These are phyloP conservation scores for Agrotis clavis DNA, from an alignment of 2,888 invertebrate species.

Conservation along the genomic window DNA sequence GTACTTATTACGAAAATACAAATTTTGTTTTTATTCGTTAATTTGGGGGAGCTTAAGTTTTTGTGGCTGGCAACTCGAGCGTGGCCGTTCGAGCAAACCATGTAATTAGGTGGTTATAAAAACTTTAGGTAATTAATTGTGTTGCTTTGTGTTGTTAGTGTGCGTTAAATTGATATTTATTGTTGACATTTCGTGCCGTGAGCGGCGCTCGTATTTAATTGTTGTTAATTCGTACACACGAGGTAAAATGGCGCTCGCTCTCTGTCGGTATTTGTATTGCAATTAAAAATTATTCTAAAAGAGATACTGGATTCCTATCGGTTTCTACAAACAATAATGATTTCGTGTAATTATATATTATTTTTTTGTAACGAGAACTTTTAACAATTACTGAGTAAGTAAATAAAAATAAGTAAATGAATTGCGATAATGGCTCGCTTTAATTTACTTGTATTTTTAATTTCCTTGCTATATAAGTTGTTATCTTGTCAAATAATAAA, in stretches of 20 bases:
- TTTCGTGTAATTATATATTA: slow-evolving; percentile 40
- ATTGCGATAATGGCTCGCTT: slow-evolving; percentile 15
- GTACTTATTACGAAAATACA: slow-evolving; percentile 30
- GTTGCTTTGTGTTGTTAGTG: slow-evolving; percentile 76
- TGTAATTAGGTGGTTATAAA: slow-evolving; percentile 87
- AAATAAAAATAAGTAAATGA: slow-evolving; percentile 34
- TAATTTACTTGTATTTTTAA: slow-evolving; percentile 38
- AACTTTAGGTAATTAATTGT: slow-evolving; percentile 88
- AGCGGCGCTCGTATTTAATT: slow-evolving; percentile 77
- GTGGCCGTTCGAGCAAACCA: slow-evolving; percentile 77
- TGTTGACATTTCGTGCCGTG: slow-evolving; percentile 85
- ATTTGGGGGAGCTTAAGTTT: slow-evolving; percentile 55
- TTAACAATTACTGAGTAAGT: slow-evolving; percentile 27
- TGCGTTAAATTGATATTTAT: slow-evolving; percentile 87
- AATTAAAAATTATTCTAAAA: slow-evolving; percentile 61
- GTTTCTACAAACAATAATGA: slow-evolving; percentile 34
- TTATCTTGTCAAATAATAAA: slow-evolving; percentile 32
- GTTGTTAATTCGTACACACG: slow-evolving; percentile 65
- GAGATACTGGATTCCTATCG: slow-evolving; percentile 52
- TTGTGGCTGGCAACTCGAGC: slow-evolving; percentile 57
- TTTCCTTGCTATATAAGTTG: slow-evolving; percentile 36
- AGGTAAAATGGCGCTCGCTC: slow-evolving; percentile 58
- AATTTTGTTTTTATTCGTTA: slow-evolving; percentile 44
- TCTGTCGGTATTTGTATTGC: slow-evolving; percentile 51
- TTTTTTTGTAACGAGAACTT: slow-evolving; percentile 39